These are phyloP conservation scores for Listrodromus nycthemerus DNA, from an alignment of 2,888 invertebrate genomes.

Conservation along the genomic window DNA sequence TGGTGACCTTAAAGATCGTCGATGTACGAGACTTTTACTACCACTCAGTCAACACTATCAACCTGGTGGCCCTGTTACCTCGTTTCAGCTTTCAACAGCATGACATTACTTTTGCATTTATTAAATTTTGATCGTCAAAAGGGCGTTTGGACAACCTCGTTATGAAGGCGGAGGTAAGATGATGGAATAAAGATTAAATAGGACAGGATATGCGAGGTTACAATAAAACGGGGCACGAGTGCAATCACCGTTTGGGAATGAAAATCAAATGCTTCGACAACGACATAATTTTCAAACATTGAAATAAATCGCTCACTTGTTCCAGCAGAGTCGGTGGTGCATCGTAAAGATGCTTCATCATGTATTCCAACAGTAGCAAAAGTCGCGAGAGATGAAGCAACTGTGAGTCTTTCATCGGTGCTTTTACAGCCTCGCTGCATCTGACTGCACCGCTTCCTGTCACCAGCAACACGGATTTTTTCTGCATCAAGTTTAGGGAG, in stretches of 20 bases:
- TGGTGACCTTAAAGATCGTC: not conserved
- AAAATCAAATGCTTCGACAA: constrained; percentile 61
- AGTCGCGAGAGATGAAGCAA: constrained; percentile 93
- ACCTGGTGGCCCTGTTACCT: constrained; percentile 83
- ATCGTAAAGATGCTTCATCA: constrained; percentile 97
- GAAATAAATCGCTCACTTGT: constrained; percentile 87
- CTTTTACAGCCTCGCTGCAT: constrained; percentile 88
- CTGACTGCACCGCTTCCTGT: constrained; percentile 91
- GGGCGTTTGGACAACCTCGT: not conserved
- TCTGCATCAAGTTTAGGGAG: constrained; percentile 97
- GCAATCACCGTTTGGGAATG: constrained; percentile 33
- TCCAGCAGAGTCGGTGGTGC: constrained; percentile 94
- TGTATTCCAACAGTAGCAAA: constrained; percentile 95
- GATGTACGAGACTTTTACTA: constrained; percentile 82
- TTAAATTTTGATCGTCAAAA: constrained; percentile 12
- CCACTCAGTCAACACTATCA: constrained; percentile 82
- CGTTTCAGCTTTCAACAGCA: constrained; percentile 70
- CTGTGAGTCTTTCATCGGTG: constrained; percentile 88
- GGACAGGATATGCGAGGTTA: constrained; percentile 7
- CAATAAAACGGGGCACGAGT: constrained; percentile 40
- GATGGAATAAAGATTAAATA: not conserved
- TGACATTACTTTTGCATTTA: constrained; percentile 80
- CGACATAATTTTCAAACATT: not conserved
- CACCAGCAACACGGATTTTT: constrained; percentile 95
- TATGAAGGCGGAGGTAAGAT: not conserved